These are phyloP conservation scores for Euphydryas editha DNA, from an alignment of 2,888 invertebrate species.

Conservation along the genomic window DNA sequence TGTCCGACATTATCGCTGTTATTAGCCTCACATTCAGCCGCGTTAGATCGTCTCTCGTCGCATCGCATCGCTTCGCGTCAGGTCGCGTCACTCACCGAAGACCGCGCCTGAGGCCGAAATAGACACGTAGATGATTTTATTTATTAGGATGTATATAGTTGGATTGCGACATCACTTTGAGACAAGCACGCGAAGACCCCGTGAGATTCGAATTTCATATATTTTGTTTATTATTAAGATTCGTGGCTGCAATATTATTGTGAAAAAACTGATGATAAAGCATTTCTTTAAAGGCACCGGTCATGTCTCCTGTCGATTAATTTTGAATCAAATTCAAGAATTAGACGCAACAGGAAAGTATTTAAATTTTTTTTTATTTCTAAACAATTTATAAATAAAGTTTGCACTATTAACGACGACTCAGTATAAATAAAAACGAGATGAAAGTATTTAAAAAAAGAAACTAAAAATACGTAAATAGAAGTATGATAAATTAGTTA, in stretches of 20 bases:
- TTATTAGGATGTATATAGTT: background rate
- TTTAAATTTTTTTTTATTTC: background rate
- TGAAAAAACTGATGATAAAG: too few species aligned
- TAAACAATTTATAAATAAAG: background rate
- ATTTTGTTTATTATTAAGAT: background rate
- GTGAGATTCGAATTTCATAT: background rate
- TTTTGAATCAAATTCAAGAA: background rate
- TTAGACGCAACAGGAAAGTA: background rate
- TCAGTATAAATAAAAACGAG: background rate
- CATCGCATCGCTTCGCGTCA: too few species aligned
- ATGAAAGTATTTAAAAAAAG: background rate
- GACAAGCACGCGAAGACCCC: background rate
- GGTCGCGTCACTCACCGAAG: too few species aligned
- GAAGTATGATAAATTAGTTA: constrained; percentile 11
- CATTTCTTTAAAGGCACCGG: background rate
- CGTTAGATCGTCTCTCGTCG: too few species aligned
- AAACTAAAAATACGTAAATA: constrained; percentile 9
- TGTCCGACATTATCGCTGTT: too few species aligned
- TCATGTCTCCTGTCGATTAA: background rate
- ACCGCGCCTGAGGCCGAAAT: background rate
- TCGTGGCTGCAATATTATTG: background rate
- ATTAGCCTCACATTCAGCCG: too few species aligned
- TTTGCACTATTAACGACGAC: constrained; percentile 6
- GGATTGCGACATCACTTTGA: background rate
- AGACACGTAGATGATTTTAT: background rate